Evolutionary conservation across 2,113 vertebrate genomes (phyloP), one percentile per base, ranked within the genome.

Genomic region (Balaeniceps rex): DNA sequence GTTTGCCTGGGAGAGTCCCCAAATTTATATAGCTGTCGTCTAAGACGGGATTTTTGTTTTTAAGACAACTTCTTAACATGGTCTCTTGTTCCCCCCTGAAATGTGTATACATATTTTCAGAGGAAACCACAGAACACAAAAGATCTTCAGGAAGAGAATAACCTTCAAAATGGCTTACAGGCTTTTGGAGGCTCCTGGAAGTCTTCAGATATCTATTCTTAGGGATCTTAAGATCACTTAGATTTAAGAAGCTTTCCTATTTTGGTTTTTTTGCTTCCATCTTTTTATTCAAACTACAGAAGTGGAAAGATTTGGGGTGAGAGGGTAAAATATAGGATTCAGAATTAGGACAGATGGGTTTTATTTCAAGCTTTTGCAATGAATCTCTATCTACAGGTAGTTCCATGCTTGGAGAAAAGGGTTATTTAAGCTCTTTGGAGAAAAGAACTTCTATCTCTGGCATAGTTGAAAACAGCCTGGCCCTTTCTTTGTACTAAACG

Each of bases 1-100:
- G 95, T 94, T 96, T 96, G 97, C 97, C 88, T 81, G 83, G 92
- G 97, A 98, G 95, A 97, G 94, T 90, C 95, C 97, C 85, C 92
- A 95, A 26, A 97, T 94, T 82, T 49, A 86, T 92, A 66, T 77
- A 92, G 95, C 94, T 76, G 38, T 71, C 64, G 24, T 83, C 88
- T 92, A 87, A 92, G 90, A 96, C 0, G 16, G 11, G 47, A 63
- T 81, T 96, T 95, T 88, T 95, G 84, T 66, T 91, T 88, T 72
- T 49, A 72, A 95, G 93, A 87, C 88, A 92, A 76, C 74, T 94
- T 79, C 91, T 91, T 93, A 87, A 74, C 87, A 58, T 23, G 68
- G 58, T 49, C 60, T 88, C 94, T 79, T 31, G 24, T 77, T 91
- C 84, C n/a, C 52, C 72, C 33, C 49, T 22, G 66, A 72, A 84